These are phyloP conservation scores for Arrhopalites spinosus DNA, from an alignment of 2,888 invertebrate genomes.

Conservation along the genomic window DNA sequence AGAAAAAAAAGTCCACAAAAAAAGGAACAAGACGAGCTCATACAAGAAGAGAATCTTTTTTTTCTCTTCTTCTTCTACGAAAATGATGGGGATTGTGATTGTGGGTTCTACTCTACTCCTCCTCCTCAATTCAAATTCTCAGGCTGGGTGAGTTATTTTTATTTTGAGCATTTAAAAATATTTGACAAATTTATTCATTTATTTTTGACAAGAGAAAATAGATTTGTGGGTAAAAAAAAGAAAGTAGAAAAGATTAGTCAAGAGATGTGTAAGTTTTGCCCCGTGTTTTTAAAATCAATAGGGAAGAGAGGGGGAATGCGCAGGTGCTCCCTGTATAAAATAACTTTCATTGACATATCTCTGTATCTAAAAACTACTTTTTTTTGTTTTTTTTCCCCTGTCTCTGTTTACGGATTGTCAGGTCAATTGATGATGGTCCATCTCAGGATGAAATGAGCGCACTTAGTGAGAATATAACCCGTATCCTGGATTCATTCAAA, in stretches of 20 bases:
- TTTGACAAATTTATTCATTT: background rate
- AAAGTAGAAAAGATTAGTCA: too few relatives aligned
- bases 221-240: background rate
- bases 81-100: conserved; percentile 3
- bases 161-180: background rate
- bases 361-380: background rate
- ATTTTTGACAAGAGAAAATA: too few relatives aligned
- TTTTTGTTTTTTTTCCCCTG: background rate
- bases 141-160: conserved; percentile 32
- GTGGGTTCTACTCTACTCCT: conserved; percentile 23
- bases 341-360: background rate
- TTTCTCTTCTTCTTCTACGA: too few relatives aligned
- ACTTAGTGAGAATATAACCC: conserved; percentile 38
- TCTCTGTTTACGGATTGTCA: conserved; percentile 7
- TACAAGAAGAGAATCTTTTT: too few relatives aligned
- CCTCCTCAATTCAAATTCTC: conserved; percentile 35
- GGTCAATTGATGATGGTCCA: conserved; percentile 23
- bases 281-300: conserved; percentile 14
- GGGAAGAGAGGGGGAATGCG: conserved; percentile 1
- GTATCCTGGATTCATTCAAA: conserved; percentile 43
- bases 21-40: too few relatives aligned
- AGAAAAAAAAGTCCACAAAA: too few relatives aligned
- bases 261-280: conserved; percentile 4
- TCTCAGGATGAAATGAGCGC: conserved; percentile 36
- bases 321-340: background rate